Evolutionary conservation across 2,113 vertebrate species (phyloP), one percentile per base, ranked within the genome.

Genomic region (Oreochromis niloticus): DNA sequence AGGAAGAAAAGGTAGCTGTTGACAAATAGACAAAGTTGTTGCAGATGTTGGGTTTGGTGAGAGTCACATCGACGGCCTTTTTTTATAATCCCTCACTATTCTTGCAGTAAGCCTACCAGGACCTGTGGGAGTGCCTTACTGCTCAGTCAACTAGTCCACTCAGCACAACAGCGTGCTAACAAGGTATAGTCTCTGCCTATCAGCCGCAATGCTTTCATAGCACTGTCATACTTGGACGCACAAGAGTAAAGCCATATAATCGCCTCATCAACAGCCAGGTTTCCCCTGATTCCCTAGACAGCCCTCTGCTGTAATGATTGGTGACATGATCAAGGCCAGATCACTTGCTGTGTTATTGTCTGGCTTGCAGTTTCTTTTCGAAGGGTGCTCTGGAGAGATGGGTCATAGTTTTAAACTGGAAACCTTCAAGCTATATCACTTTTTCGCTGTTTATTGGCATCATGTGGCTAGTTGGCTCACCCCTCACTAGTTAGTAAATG

Each of bases 311-410:
- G 88, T 94, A 94, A 92, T 93, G 91, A 96, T 95, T 93, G 91
- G 94, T 95, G 94, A 93, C 90, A 89, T 93, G 94, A 96, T 95
- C 94, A 95, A 95, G 93, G 92, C 88, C 89, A 89, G 91, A 94
- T 94, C 90, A 92, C 90, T 92, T 61, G 87, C 86, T 87, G 82
- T 88, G 81, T 88, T 93, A 91, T 90, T 92, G 88, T 95, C 87
- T 91, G 89, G 81, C 85, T 86, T 94, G 93, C 88, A 86, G 79
- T 95, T 95, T 93, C 79, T 87, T 89, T 90, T 89, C 80, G 61
- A 81, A 89, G 83, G 90, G 81, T 83, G 50, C 92, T 90, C 84
- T 63, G 61, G 93, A 92, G 89, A 94, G 79, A 92, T 85, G 46
- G 81, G 80, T 81, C 83, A 43, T 61, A 36, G 59, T 88, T 91